These are phyloP conservation scores for Noctua fimbriata DNA, from an alignment of 2,888 invertebrate genomes.

Conservation along the genomic window DNA sequence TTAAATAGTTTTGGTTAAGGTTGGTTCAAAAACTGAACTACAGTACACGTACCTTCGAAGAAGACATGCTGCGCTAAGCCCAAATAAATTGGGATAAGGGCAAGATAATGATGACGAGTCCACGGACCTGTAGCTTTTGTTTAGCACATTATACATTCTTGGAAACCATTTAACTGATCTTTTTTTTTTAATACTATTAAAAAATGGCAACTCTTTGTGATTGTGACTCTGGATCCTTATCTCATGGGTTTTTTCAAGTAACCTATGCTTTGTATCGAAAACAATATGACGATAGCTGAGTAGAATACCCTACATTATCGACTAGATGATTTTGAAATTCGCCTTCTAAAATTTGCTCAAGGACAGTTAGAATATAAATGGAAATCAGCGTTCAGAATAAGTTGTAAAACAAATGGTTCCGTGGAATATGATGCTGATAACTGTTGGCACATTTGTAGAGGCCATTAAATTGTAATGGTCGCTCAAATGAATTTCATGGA, in stretches of 20 bases:
- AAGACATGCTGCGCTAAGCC: too few relatives aligned
- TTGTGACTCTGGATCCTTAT: too few relatives aligned
- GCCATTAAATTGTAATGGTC: conserved; percentile 44
- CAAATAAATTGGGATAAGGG: too few relatives aligned
- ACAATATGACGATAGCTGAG: background rate
- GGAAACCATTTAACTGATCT: too few relatives aligned
- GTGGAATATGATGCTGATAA: conserved; percentile 52
- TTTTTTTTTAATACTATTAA: too few relatives aligned
- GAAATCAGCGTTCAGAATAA: conserved; percentile 18
- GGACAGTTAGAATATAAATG: conserved; percentile 5
- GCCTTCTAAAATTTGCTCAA: background rate
- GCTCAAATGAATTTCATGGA: conserved; percentile 58
- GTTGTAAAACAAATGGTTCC: conserved; percentile 43
- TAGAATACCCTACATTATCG: background rate
- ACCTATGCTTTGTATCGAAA: background rate
- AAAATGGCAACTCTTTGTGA: too few relatives aligned
- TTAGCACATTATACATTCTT: too few relatives aligned
- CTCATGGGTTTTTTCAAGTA: too few relatives aligned
- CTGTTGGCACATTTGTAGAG: conserved; percentile 56
- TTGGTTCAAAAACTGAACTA: background rate
- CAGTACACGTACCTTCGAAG: too few relatives aligned
- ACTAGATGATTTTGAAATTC: background rate
- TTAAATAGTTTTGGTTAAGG: background rate
- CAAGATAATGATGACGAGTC: too few relatives aligned
- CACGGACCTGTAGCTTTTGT: too few relatives aligned